Conservation (phyloP, 2,113 vertebrate species). For the Ivindomyrus marchei region DNA sequence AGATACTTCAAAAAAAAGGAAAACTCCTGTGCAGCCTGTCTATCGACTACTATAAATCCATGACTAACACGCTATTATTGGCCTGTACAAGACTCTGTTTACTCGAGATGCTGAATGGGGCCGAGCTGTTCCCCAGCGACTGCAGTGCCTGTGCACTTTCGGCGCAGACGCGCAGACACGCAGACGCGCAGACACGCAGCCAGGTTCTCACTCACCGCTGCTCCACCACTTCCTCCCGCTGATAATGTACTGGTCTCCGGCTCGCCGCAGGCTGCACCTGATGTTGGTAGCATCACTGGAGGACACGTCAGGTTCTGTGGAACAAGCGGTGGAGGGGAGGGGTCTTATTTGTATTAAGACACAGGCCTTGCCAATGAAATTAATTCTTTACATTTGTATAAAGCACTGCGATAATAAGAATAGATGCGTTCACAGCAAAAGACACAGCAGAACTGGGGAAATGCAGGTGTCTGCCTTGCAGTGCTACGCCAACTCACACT, state of each 20-base stretch:
- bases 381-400: neutral
- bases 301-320: conserved; percentile 78
- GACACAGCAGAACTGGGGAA: neutral
- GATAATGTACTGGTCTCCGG: conserved; percentile 66
- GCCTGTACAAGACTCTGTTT: neutral
- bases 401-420: neutral
- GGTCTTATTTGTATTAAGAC: neutral
- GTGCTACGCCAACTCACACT: neutral
- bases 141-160: neutral
- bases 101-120: neutral
- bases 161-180: no score
- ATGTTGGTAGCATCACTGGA: conserved; percentile 93
- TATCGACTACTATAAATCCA: neutral
- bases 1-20: neutral
- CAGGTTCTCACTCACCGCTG: conserved; percentile 68
- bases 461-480: neutral
- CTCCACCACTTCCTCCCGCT: conserved; percentile 94
- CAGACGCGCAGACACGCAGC: neutral
- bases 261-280: conserved; percentile 67
- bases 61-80: neutral
- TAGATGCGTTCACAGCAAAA: neutral
- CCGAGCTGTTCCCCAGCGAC: neutral
- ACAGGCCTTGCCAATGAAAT: neutral
- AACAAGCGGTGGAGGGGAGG: neutral
- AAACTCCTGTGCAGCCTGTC: neutral